These are phyloP conservation scores for Girardinus metallicus DNA, from an alignment of 2,797 vertebrate genomes.

Conservation along the genomic window DNA sequence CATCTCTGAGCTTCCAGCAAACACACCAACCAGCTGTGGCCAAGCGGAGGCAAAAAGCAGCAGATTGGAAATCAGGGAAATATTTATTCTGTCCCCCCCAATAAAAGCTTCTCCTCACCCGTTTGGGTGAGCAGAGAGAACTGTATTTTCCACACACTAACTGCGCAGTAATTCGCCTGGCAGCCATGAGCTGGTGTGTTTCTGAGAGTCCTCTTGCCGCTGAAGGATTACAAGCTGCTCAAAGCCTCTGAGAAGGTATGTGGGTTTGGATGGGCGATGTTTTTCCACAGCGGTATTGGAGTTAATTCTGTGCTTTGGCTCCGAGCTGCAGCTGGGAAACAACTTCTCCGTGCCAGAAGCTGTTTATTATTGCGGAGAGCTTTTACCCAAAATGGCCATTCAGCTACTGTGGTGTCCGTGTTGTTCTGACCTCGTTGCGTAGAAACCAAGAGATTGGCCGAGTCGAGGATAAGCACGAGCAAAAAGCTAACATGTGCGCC, in stretches of 20 bases:
- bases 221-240: conserved; percentile 77
- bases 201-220: conserved; percentile 66
- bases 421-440: conserved; percentile 76
- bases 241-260: conserved; percentile 77
- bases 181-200: conserved; percentile 65
- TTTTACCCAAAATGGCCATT: conserved; percentile 81
- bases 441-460: conserved; percentile 71
- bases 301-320: conserved; percentile 80
- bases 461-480: conserved; percentile 60
- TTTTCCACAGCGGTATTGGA: conserved; percentile 80
- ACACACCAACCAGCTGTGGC: conserved; percentile 67
- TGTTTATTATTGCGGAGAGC: conserved; percentile 76
- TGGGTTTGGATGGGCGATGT: conserved; percentile 75
- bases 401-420: conserved; percentile 74
- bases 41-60: conserved; percentile 56
- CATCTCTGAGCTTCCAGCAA: conserved; percentile 63
- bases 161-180: conserved; percentile 69
- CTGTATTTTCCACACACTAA: conserved; percentile 64
- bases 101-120: conserved; percentile 39
- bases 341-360: conserved; percentile 73
- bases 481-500: conserved; percentile 28
- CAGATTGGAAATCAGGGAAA: conserved; percentile 52
- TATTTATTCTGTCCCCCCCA: conserved; percentile 42
- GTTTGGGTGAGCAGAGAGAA: conserved; percentile 37
- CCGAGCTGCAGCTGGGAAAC: conserved; percentile 75